A percentile compares a stretch with the other conserved stretches of the same genome.
These are phyloP conservation scores for Trissoscelio sp. DNA, from an alignment of 2,888 invertebrate species.

Conservation along the genomic window DNA sequence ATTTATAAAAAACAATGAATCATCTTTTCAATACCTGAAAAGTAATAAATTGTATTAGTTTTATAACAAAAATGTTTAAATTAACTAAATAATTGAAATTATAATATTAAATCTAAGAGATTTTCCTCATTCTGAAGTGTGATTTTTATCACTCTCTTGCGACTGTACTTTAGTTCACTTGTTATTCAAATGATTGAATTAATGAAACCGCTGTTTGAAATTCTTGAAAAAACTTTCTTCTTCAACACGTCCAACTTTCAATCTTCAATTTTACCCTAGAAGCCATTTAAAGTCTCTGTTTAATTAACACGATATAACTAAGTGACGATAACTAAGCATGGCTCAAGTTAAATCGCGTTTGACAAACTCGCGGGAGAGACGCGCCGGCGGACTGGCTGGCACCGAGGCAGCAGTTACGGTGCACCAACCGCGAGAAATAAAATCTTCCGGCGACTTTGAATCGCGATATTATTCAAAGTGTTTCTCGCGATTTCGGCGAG, in stretches of 20 bases:
- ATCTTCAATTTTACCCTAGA: constrained; percentile 15
- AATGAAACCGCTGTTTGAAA: not conserved
- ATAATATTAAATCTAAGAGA: no score
- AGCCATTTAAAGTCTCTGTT: constrained; percentile 22
- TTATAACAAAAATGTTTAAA: no score
- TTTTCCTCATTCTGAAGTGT: no score
- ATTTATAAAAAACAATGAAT: no score
- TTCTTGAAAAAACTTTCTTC: constrained; percentile 8
- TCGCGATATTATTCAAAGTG: constrained; percentile 82
- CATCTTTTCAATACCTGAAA: no score
- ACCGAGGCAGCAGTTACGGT: constrained; percentile 78
- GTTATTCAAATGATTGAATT: constrained; percentile 4
- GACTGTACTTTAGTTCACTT: no score
- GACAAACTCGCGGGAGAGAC: constrained; percentile 64
- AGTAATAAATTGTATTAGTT: no score
- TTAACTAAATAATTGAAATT: no score
- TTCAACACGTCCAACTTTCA: not conserved
- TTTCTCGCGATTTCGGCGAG: constrained; percentile 78
- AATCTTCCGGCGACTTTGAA: constrained; percentile 81
- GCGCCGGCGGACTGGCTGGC: constrained; percentile 80
- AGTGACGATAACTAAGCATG: constrained; percentile 47
- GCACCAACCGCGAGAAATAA: constrained; percentile 79
- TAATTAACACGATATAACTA: constrained; percentile 68
- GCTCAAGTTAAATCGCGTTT: constrained; percentile 63
- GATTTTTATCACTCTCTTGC: no score